A percentile compares a stretch with the other conserved stretches of the same genome.
Conservation (phyloP, 1,140 invertebrate species). For the Aphelenchoides fujianensis region DNA sequence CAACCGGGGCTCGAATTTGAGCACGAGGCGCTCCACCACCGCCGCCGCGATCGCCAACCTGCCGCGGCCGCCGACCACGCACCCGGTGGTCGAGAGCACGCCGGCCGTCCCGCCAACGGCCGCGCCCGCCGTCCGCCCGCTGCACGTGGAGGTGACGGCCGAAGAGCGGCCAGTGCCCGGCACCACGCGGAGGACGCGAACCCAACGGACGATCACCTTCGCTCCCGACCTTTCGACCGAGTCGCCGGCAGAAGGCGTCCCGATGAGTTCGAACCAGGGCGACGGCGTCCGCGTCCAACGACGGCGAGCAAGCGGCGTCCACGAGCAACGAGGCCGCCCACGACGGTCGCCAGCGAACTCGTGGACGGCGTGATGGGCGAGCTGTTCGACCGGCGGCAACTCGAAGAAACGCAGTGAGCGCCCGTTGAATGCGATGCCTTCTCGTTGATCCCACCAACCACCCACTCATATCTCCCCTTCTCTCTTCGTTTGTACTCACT, state of each 20-base stretch:
- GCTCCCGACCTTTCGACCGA: not conserved
- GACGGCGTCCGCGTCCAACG: not conserved
- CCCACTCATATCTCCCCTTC: no score
- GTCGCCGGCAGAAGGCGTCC: not conserved
- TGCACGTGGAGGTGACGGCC: not conserved
- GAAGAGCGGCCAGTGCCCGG: not conserved
- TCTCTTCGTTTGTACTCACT: no score
- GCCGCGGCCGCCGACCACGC: not conserved
- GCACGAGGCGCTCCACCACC: not conserved
- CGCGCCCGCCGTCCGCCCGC: not conserved
- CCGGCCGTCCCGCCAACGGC: not conserved
- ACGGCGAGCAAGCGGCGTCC: not conserved
- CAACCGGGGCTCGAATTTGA: not conserved
- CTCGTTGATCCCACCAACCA: no score
- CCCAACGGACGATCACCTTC: not conserved
- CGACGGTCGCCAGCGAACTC: not conserved
- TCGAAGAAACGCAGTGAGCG: constrained; percentile 6
- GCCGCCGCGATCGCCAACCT: not conserved
- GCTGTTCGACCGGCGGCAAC: constrained; percentile 2
- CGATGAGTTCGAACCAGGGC: not conserved
- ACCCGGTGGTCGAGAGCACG: not conserved
- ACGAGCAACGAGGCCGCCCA: not conserved
- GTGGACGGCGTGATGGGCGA: not conserved
- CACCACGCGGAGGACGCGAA: not conserved
- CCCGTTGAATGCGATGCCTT: not conserved